Conservation (phyloP, 2,888 invertebrate genomes). For the Drosophila vallismaia region DNA sequence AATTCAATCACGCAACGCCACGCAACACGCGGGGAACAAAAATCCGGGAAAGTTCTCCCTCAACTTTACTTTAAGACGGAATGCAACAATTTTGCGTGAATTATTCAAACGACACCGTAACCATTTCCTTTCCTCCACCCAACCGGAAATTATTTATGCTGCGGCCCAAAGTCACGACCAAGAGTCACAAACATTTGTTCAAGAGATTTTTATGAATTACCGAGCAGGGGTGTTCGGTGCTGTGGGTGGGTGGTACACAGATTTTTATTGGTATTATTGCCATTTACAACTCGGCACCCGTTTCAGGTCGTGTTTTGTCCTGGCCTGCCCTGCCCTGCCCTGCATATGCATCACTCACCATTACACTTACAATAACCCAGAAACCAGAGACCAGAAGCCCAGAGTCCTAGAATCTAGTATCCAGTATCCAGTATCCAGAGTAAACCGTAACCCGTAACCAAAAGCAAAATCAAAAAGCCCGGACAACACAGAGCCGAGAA, state of each 20-base stretch:
- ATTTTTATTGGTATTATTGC: conserved; percentile 70
- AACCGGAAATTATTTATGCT: conserved; percentile 49
- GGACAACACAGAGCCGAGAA: conserved; percentile 1
- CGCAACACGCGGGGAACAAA: no score
- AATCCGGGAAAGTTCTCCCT: no score
- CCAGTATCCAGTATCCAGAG: conserved; percentile 6
- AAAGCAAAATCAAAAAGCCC: conserved; percentile 5
- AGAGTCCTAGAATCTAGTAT: conserved; percentile 5
- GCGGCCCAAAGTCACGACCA: conserved; percentile 18
- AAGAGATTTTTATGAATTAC: conserved; percentile 78
- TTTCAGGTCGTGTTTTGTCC: conserved; percentile 1
- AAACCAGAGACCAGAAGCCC: conserved; percentile 10
- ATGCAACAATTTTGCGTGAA: conserved; percentile 11
- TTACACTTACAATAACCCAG: neutral
- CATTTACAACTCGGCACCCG: conserved; percentile 62
- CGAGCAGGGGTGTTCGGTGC: neutral
- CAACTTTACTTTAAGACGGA: neutral
- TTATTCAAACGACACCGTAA: conserved; percentile 34
- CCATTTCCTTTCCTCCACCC: neutral
- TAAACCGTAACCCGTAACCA: conserved; percentile 9
- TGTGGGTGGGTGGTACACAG: conserved; percentile 45
- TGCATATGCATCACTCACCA: conserved; percentile 37
- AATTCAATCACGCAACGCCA: conserved; percentile 77
- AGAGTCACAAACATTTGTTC: conserved; percentile 68
- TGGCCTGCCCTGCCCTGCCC: conserved; percentile 17